Conservation (phyloP, 2,113 vertebrate genomes). For the Scophthalmus maximus region DNA sequence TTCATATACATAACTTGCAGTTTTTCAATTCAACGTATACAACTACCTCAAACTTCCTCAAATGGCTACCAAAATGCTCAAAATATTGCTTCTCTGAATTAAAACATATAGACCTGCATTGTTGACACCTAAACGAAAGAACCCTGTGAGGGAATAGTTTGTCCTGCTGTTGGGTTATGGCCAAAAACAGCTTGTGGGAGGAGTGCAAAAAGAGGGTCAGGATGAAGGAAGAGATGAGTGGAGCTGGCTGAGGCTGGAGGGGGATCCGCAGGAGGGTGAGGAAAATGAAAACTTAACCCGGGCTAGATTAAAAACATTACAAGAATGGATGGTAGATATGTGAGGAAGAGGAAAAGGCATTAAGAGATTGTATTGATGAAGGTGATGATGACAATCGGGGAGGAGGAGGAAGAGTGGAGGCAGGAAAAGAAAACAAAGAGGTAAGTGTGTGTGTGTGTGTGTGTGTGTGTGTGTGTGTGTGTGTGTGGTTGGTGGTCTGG, state of each 20-base stretch:
- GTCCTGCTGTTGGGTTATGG: neutral
- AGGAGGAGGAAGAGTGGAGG: slow-evolving; percentile 8
- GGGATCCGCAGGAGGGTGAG: neutral
- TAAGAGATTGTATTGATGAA: slow-evolving; percentile 27
- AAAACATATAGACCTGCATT: no score
- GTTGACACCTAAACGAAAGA: no score
- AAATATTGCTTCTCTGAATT: no score
- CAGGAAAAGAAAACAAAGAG: slow-evolving; percentile 1
- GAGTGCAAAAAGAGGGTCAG: neutral
- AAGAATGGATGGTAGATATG: slow-evolving; percentile 13
- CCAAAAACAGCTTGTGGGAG: no score
- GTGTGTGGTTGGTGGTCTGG: slow-evolving; percentile 55
- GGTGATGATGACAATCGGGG: neutral
- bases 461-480: slow-evolving; percentile 25
- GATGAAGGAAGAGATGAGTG: neutral
- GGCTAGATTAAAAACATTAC: slow-evolving; percentile 35
- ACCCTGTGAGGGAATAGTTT: neutral
- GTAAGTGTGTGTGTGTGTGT: slow-evolving; percentile 24
- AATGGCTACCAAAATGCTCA: no score
- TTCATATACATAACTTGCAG: no score
- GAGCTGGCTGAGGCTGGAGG: neutral
- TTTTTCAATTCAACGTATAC: no score
- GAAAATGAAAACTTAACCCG: neutral
- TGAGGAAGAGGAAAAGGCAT: slow-evolving; percentile 18
- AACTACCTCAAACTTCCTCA: no score